Percentiles rank a stretch among this genome's conserved stretches.
phyloP scores from a whole-genome alignment of 2,888 invertebrate genomes.

The Ornithoptera alexandrae region DNA sequence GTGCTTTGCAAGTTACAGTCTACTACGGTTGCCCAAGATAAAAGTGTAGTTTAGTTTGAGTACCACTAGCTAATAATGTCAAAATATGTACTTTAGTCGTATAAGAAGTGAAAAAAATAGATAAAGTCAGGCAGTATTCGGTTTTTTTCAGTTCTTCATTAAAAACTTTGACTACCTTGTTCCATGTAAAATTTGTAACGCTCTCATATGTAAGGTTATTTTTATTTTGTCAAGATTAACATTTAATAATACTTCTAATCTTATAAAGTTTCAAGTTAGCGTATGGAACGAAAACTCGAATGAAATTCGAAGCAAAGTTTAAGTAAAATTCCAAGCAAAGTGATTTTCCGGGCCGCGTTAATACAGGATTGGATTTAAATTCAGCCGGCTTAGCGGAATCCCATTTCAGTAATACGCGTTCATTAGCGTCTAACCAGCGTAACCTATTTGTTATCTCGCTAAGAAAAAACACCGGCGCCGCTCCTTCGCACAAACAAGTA shows the following conservation, averaged over 20 bases:
- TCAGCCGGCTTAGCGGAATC: slow-evolving; percentile 62
- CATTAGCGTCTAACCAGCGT: slow-evolving; percentile 62
- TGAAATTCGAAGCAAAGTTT: not conserved
- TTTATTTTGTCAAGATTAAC: not conserved
- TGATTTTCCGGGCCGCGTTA: slow-evolving; percentile 42
- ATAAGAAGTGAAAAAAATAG: too few species aligned
- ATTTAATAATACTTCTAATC: not conserved
- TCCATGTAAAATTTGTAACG: not conserved
- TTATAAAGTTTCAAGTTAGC: not conserved
- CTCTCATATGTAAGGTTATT: not conserved
- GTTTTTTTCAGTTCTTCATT: too few species aligned
- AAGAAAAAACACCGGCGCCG: slow-evolving; percentile 43
- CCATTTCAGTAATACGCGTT: slow-evolving; percentile 57
- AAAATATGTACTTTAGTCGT: too few species aligned
- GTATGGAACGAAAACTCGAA: not conserved
- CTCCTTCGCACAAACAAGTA: slow-evolving; percentile 29
- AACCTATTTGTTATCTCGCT: slow-evolving; percentile 62
- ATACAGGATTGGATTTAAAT: slow-evolving; percentile 65
- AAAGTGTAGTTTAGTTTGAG: too few species aligned
- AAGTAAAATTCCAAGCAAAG: slow-evolving; percentile 13
- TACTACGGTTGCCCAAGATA: too few species aligned
- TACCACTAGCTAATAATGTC: too few species aligned
- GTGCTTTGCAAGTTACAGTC: too few species aligned
- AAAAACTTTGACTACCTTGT: not conserved
- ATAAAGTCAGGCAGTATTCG: too few species aligned